Base-by-base conservation (phyloP, 1,140 invertebrate genomes). In the Gerris buenoi region DNA sequence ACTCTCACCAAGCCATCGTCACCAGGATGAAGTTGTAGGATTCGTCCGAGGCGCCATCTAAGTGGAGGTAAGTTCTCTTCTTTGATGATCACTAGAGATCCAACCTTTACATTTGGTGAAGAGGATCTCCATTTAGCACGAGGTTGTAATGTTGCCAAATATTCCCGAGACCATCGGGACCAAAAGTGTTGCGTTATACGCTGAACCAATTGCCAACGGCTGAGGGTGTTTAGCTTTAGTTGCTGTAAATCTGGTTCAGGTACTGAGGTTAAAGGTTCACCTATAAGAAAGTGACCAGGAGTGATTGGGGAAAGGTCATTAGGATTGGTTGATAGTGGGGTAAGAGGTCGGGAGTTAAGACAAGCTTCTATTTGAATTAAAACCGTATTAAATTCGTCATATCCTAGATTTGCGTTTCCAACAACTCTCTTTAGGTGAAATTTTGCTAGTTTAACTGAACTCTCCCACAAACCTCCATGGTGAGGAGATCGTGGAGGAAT, bases 101-200 rank as follows among this genome's bases (percentile, higher is more conserved):
- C 70, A 25, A 27, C 13, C 63, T 58, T 56, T 1, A 70, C 22
- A 25, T 68, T 68, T n/a, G 22, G 63, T 1, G 0, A n/a, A 15
- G 25, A 14, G 15, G 1, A 15, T 18, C n/a, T 63, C 73, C 73
- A 76, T 68, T 76, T 76, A n/a, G 59, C 25, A 2, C 72, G 57
- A 15, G 65, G 63, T 68, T 76, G 74, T 29, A 76, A 59, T 61
- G 72, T 22, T 29, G 56, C 29, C 1, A 72, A 67, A 64, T 78
- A 79, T 29, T 78, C 75, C 1, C 63, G 64, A 1, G 65, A 70
- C 74, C 76, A 78, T n/a, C 74, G 63, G n/a, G 68, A 58, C 75
- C 75, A 79, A 64, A 77, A 74, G 18, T 72, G 68, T 26, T 72
- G 68, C 10, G 56, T 22, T 18, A 74, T 58, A 18, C 65, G 57